Evolutionary conservation across 2,888 invertebrate genomes (phyloP).

Genomic region (Lasioglossum vierecki): DNA sequence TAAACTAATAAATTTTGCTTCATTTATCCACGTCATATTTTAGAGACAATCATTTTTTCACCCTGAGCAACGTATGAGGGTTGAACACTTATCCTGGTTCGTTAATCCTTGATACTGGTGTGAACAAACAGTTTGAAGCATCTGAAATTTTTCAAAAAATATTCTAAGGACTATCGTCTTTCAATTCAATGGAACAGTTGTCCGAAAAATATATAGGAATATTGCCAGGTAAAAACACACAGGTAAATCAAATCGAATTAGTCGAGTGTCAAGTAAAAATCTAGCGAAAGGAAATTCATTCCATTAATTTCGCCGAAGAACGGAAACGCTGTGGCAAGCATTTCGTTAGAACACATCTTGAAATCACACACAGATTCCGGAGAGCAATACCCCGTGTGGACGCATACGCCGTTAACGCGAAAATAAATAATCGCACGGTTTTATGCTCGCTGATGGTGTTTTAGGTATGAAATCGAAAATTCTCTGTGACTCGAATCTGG

Average conservation of each 20-base stretch:
- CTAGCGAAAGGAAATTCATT: no score
- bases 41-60: no score
- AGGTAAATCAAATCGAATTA: neutral
- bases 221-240: neutral
- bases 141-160: neutral
- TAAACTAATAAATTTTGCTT: no score
- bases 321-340: conserved; percentile 14
- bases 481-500: conserved; percentile 29
- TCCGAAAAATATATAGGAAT: neutral
- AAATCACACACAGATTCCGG: conserved; percentile 16
- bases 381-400: neutral
- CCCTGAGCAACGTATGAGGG: no score
- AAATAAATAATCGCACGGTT: conserved; percentile 51
- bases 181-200: neutral
- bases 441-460: conserved; percentile 31
- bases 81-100: no score
- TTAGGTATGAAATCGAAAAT: conserved; percentile 33
- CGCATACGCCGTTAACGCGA: conserved; percentile 19
- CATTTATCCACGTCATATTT: no score
- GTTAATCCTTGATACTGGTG: neutral
- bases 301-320: neutral
- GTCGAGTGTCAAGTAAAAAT: neutral
- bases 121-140: neutral
- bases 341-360: neutral
- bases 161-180: no score